Evolutionary conservation across 2,113 vertebrate genomes (phyloP).

Genomic region (Proteles cristata): DNA sequence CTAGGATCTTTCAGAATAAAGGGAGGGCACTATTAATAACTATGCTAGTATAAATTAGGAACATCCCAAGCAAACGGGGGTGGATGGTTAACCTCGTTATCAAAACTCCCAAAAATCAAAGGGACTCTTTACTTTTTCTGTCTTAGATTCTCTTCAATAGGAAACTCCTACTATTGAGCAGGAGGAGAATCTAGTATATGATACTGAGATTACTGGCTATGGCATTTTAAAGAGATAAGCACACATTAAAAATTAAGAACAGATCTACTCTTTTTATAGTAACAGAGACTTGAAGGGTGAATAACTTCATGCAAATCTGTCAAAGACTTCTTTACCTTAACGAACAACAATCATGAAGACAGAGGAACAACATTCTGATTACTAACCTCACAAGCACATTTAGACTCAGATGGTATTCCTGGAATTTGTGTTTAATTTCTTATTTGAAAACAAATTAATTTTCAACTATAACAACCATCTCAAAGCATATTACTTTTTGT

Average conservation of each 20-base stretch:
- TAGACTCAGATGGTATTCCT: slow-evolving; percentile 19
- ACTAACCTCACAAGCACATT: slow-evolving; percentile 29
- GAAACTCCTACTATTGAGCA: not conserved
- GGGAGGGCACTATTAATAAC: not conserved
- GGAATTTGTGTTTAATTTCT: slow-evolving; percentile 52
- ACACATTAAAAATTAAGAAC: slow-evolving; percentile 48
- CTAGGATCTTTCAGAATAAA: slow-evolving; percentile 12
- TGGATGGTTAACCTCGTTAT: not conserved
- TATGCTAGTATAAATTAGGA: not conserved
- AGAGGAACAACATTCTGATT: not conserved
- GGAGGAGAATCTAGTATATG: not conserved
- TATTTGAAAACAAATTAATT: slow-evolving; percentile 55
- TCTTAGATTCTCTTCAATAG: not conserved
- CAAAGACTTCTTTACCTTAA: slow-evolving; percentile 6
- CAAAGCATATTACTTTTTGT: slow-evolving; percentile 47
- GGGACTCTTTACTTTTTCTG: not conserved
- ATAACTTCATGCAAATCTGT: slow-evolving; percentile 49
- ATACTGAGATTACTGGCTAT: not conserved
- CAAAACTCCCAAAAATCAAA: not conserved
- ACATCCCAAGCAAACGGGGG: not conserved
- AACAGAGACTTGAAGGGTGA: slow-evolving; percentile 40
- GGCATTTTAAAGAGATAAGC: slow-evolving; percentile 18
- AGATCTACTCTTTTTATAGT: slow-evolving; percentile 24
- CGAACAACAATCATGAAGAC: slow-evolving; percentile 29
- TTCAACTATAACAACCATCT: slow-evolving; percentile 43